Evolutionary conservation across 2,888 invertebrate species (phyloP).

Genomic region (Zaprionus lineosus): DNA sequence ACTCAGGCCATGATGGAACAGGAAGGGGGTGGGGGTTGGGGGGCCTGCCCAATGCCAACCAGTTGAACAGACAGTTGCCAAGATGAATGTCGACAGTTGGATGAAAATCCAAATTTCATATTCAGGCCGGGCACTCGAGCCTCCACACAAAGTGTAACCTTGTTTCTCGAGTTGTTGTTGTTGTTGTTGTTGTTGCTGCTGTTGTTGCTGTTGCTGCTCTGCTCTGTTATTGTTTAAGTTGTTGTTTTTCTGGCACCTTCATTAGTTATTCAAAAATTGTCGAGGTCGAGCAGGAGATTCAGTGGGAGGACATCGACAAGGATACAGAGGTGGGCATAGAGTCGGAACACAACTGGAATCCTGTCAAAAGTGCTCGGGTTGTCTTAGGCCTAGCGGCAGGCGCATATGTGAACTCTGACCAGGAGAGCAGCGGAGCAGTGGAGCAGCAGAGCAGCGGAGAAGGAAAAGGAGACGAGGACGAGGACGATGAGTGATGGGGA

Average conservation of each 20-base stretch:
- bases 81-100: slow-evolving; percentile 75
- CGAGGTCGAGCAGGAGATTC: slow-evolving; percentile 33
- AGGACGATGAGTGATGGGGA: slow-evolving; percentile 26
- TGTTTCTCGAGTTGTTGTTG: slow-evolving; percentile 22
- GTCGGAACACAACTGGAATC: slow-evolving; percentile 65
- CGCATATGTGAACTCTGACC: slow-evolving; percentile 56
- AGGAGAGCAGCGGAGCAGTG: background rate
- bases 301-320: no score
- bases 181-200: slow-evolving; percentile 10
- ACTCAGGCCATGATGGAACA: no score
- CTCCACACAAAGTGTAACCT: slow-evolving; percentile 48
- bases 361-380: slow-evolving; percentile 58
- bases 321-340: slow-evolving; percentile 4
- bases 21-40: background rate
- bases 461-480: background rate
- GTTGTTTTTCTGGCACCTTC: slow-evolving; percentile 71
- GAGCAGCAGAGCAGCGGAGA: no score
- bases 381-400: slow-evolving; percentile 31
- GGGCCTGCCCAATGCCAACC: slow-evolving; percentile 58
- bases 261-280: slow-evolving; percentile 79
- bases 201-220: slow-evolving; percentile 5
- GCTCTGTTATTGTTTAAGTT: slow-evolving; percentile 65
- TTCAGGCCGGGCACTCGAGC: slow-evolving; percentile 63
- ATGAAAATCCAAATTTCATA: slow-evolving; percentile 73
- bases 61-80: slow-evolving; percentile 72